Evolutionary conservation across 2,797 vertebrate species (phyloP), one percentile per base, ranked within the genome.

Genomic region (Urophycis tenuis): DNA sequence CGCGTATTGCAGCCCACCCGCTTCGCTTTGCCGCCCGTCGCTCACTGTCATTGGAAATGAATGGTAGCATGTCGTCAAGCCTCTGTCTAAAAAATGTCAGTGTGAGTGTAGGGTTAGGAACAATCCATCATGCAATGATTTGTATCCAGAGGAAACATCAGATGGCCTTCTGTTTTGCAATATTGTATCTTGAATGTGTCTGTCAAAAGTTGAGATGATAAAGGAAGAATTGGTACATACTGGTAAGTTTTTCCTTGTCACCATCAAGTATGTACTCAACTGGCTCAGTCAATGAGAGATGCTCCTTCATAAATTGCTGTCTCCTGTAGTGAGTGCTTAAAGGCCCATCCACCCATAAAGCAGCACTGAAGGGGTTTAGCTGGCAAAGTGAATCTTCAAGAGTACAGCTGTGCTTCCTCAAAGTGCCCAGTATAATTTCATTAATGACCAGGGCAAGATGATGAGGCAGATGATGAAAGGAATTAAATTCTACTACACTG

Each of bases 341-440:
- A 73, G 83, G 78, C 14, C 82, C 78, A 53, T 78, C 78, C 32
- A 34, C 33, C 71, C 71, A 33, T 75, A 83, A 86, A 83, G 79
- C 79, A 70, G 83, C 76, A 85, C 53, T 64, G 7, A 86, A 2
- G 79, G 74, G 82, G 76, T 11, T 81, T 77, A 75, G 73, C 75
- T 79, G 76, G 79, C 81, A 84, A 83, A 87, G 75, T 17, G 75
- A 76, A 60, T 86, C 77, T 74, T 86, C 71, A 71, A 84, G 70
- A 17, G 29, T 76, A 36, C 73, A 84, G 71, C 35, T 31, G 81
- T 85, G 77, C n/a, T 83, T 86, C 7, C 53, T 84, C 71, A 86
- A 83, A 77, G 74, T 79, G 74, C 64, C 80, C 60, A 82, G 35
- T 7, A 84, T 45, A 17, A 86, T 85, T 0, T 82, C 30, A 78